Evolutionary conservation across 2,888 invertebrate species (phyloP), one percentile per base, ranked within the genome.

Genomic region (Orchesella flavescens): DNA sequence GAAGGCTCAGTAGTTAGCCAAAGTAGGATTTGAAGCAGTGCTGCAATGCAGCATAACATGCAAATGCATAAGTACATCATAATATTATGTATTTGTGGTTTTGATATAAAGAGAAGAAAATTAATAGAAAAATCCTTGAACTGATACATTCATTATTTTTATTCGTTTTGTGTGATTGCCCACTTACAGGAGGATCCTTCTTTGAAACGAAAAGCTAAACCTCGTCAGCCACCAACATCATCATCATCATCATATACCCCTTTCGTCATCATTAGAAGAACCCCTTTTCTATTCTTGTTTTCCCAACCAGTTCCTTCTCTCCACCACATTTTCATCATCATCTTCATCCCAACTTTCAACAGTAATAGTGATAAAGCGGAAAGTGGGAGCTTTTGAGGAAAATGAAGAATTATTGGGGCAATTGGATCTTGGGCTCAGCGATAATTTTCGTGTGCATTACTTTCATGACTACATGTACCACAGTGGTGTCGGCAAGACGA

Each of bases 401-500:
- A 80, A 80, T 80, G 80, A 80, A 80, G 80, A 80, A 61, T 80
- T 80, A 80, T 80, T 80, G 80, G 80, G 73, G 80, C 73, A 80
- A 80, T 80, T 80, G 80, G 80, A 80, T 73, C 72, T 79, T 72
- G 49, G 55, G 72, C 66, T 79, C 71, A 46, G 24, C 72, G 72
- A 72, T 79, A 79, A 79, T 79, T 79, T 79, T 72, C 72, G 46
- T 72, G 65, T 53, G 79, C 71, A 73, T 79, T 72, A 79, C 72
- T 65, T 79, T 73, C 63, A 72, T 79, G 65, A 63, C 61, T 65
- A 61, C 78, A 21, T 49, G 55, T 12, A 72, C 79, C 72, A 66
- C 57, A 7, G 19, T 65, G 65, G 79, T 79, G 72, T 71, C 71
- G 46, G 79, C 79, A 73, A 72, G 79, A 66, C 24, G 79, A 79